Conservation (phyloP, 2,797 vertebrate species). For the Urocyon cinereoargenteus region DNA sequence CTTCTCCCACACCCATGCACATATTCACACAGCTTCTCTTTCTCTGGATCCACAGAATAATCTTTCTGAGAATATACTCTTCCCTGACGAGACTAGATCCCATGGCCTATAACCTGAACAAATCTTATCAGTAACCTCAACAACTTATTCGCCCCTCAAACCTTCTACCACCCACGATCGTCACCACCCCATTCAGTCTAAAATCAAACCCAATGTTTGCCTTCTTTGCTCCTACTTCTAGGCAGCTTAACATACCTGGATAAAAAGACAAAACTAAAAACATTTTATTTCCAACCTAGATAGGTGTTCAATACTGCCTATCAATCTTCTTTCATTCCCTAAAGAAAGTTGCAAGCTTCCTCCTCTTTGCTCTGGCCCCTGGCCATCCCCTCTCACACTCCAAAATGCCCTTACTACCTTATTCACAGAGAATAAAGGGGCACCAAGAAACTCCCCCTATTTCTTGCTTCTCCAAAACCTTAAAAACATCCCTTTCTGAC, state of each 20-base stretch:
- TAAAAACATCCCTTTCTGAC: slow-evolving; percentile 11
- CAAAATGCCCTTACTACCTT: not conserved
- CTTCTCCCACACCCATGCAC: not conserved
- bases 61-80: not conserved
- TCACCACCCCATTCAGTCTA: not conserved
- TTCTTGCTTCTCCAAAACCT: not conserved
- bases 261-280: not conserved
- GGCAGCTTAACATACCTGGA: not conserved
- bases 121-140: slow-evolving; percentile 4
- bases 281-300: not conserved
- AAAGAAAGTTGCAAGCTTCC: not conserved
- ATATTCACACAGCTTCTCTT: not conserved
- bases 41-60: not conserved
- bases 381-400: not conserved
- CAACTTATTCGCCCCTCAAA: not conserved
- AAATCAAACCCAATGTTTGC: not conserved
- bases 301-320: not conserved
- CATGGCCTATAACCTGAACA: not conserved
- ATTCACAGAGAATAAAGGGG: not conserved
- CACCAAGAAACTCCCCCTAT: not conserved
- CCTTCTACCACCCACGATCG: not conserved
- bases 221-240: slow-evolving; percentile 6
- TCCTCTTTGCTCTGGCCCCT: not conserved
- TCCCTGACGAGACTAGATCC: not conserved
- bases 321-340: not conserved